phyloP scores from a whole-genome alignment of 2,113 vertebrate species.

The Leucoraja erinaceus region DNA sequence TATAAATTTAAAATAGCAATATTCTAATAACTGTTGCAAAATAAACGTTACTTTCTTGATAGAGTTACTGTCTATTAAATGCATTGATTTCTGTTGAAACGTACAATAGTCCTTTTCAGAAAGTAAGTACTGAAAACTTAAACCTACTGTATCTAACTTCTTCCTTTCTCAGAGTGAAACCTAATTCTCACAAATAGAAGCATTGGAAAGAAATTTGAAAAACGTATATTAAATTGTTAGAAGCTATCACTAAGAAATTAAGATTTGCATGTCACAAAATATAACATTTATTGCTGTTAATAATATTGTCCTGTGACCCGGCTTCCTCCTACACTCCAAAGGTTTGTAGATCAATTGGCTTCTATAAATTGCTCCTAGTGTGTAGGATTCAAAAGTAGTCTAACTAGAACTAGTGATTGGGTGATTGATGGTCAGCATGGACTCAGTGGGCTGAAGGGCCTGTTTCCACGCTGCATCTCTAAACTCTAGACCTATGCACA shows the following conservation, averaged over 20 bases:
- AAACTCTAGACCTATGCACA: no score
- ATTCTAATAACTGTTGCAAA: conserved; percentile 9
- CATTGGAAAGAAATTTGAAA: background rate
- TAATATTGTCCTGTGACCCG: background rate
- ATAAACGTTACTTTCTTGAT: background rate
- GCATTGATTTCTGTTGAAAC: background rate
- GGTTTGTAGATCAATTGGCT: no score
- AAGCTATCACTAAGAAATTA: background rate
- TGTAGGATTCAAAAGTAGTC: no score
- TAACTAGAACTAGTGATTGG: no score
- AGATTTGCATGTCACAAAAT: background rate
- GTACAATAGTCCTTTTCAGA: background rate
- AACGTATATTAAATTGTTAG: background rate
- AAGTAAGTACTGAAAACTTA: background rate
- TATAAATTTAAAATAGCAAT: conserved; percentile 2
- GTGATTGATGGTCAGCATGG: no score
- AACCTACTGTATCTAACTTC: background rate
- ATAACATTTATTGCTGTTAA: background rate
- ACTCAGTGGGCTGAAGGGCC: no score
- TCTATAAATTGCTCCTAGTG: no score
- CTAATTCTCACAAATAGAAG: no score
- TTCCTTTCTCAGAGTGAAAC: background rate
- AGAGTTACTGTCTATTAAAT: conserved; percentile 12
- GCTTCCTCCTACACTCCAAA: no score
- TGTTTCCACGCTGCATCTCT: no score